Base-by-base conservation (phyloP, 2,888 invertebrate genomes). In the Stratiomys singularior region DNA sequence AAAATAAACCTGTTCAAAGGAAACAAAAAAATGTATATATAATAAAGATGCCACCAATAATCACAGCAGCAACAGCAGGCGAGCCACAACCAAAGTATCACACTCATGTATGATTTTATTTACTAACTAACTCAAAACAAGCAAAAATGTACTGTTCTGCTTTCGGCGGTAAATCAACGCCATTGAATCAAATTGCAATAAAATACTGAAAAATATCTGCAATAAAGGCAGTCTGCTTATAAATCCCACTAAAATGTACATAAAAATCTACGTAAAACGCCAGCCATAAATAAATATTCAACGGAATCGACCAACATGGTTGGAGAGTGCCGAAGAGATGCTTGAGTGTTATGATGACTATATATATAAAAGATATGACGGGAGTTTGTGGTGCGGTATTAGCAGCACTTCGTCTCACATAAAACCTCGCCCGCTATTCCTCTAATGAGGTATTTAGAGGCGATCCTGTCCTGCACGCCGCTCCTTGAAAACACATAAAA, bases 151-250 rank as follows among this genome's bases (percentile, higher is more conserved):
- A 69, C 69, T 69, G 69, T 69, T 69, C 27, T 25, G 47, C 25
- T 69, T 69, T 69, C 47, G 47, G 60, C 76, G 44, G 66, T 77
- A 77, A 77, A 77, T 77, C 77, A 77, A 67, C 56, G 64, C 77
- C 77, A 67, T 67, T 67, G 77, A 77, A 66, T 77, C 64, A 77
- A 77, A 77, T 67, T 67, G 77, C 77, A 77, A 77, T 77, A 77
- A 77, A 77, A 67, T 77, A 30, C 77, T 64, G 77, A 37, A 77
- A 77, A 77, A 77, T 77, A 77, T 77, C 66, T 67, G 67, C 67
- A 77, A 77, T 77, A 77, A 77, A 63, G 63, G 18, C 44, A 64
- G 64, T 76, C 76, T 46, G 60, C 76, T 64, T 76, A 76, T 76
- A 76, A 76, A 44, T 56, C 30, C 28, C 44, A 76, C 44, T 76